phyloP scores from a whole-genome alignment of 2,113 vertebrate genomes.

The Antechinus flavipes region DNA sequence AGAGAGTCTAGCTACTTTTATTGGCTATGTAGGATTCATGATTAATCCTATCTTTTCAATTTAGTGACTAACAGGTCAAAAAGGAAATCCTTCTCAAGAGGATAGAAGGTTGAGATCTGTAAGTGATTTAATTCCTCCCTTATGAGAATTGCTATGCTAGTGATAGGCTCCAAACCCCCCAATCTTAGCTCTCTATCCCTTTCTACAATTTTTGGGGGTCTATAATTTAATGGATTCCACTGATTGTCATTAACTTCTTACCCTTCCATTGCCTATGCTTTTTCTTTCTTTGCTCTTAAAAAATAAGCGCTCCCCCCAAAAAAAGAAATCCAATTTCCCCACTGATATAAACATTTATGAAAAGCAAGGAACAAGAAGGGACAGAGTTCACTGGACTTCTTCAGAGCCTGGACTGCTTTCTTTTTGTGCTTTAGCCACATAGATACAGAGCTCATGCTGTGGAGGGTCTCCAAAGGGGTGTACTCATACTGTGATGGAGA shows the following conservation, averaged over 20 bases:
- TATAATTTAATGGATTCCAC: neutral
- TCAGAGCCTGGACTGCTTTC: conserved; percentile 24
- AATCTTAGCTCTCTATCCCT: neutral
- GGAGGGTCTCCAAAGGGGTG: conserved; percentile 18
- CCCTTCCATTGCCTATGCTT: neutral
- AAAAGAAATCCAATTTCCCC: neutral
- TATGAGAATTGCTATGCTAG: neutral
- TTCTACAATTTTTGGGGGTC: neutral
- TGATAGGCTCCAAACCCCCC: neutral
- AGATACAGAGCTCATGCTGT: neutral
- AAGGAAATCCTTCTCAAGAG: conserved; percentile 4
- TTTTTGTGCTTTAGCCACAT: neutral
- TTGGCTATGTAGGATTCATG: conserved; percentile 8
- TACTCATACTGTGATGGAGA: conserved; percentile 8
- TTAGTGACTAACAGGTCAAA: neutral
- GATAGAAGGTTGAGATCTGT: neutral
- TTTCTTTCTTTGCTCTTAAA: neutral
- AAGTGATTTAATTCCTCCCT: neutral
- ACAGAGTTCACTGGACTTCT: neutral
- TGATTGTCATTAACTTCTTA: neutral
- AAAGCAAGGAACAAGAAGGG: neutral
- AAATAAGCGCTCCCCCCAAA: neutral
- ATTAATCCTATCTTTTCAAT: conserved; percentile 17
- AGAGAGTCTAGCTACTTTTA: neutral
- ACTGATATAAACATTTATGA: conserved; percentile 4